These are phyloP conservation scores for Phylloscopus trochilus DNA, from an alignment of 2,113 vertebrate species.

Conservation along the genomic window DNA sequence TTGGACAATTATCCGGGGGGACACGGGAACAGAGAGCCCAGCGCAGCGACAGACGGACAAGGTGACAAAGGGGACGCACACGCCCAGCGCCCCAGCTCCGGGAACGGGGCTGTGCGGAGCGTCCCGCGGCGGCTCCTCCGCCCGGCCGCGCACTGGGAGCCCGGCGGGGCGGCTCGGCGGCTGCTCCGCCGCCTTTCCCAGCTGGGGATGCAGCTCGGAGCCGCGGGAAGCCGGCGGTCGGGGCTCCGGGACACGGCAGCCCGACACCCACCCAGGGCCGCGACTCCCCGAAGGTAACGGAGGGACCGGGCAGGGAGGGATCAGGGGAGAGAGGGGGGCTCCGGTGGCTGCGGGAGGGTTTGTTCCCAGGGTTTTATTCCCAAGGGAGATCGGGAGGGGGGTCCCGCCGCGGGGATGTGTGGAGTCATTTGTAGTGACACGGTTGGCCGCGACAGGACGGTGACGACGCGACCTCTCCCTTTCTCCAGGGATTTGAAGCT, in stretches of 20 bases:
- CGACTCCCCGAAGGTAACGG: not conserved
- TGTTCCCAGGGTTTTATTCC: not conserved
- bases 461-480: not conserved
- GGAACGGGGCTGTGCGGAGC: not conserved
- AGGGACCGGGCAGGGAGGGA: not conserved
- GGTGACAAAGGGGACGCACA: not conserved
- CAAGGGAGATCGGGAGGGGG: not conserved
- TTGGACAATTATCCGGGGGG: not conserved
- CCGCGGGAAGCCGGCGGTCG: not conserved
- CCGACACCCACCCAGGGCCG: not conserved
- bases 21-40: not conserved
- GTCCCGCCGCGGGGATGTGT: not conserved
- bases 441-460: not conserved
- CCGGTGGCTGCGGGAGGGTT: not conserved
- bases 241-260: not conserved
- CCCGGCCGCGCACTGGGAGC: not conserved
- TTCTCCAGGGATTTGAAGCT: conserved; percentile 24
- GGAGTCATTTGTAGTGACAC: not conserved
- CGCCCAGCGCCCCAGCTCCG: not conserved
- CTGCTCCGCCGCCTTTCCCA: not conserved
- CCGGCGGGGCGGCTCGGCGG: not conserved
- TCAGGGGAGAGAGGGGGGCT: not conserved
- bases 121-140: not conserved
- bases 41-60: not conserved
- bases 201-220: not conserved